phyloP scores from a whole-genome alignment of 1,140 invertebrate species.

The Dufourea novaeangliae region DNA sequence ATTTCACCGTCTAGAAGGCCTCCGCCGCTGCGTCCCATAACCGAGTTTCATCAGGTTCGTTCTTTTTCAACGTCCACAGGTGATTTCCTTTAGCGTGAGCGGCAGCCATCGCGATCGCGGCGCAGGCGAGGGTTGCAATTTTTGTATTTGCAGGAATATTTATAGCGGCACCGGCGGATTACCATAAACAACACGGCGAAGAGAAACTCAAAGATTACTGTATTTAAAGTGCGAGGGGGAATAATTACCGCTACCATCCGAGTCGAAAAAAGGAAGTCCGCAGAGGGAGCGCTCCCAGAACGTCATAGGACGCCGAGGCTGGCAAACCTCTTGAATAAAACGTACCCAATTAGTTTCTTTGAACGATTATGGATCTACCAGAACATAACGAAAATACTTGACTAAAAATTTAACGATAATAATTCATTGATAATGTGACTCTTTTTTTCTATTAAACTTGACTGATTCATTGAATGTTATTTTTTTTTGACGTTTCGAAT shows the following conservation, averaged over 20 bases:
- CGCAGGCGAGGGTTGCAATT: conserved; percentile 71
- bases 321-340: conserved; percentile 15
- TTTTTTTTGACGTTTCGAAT: no score
- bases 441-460: no score
- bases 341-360: neutral
- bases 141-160: conserved; percentile 79
- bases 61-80: conserved; percentile 54
- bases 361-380: neutral
- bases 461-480: no score
- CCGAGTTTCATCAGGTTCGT: conserved; percentile 32
- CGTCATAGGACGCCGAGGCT: neutral
- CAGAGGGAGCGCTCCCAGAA: neutral
- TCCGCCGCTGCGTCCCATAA: conserved; percentile 16
- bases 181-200: conserved; percentile 78
- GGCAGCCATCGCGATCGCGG: conserved; percentile 65
- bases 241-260: conserved; percentile 76
- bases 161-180: conserved; percentile 74
- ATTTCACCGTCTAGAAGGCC: conserved; percentile 24
- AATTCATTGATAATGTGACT: no score
- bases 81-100: conserved; percentile 70
- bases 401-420: no score
- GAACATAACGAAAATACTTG: neutral
- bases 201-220: conserved; percentile 79
- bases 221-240: conserved; percentile 75
- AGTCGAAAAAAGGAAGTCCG: conserved; percentile 28